These are phyloP conservation scores for Rhagoletis pomonella DNA, from an alignment of 1,140 invertebrate species.

Conservation along the genomic window DNA sequence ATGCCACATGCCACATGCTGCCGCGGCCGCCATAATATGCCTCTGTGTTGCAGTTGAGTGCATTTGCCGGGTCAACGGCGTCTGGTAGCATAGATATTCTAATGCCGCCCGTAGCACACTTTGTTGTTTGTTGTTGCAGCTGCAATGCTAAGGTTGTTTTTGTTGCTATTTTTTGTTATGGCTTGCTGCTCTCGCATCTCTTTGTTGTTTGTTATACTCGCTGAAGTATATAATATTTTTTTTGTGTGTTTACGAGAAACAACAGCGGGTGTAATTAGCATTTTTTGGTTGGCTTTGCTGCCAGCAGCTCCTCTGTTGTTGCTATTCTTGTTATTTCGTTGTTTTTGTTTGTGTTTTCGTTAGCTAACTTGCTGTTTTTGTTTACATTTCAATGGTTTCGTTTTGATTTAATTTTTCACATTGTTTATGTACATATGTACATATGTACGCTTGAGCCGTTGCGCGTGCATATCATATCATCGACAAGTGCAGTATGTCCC, in stretches of 20 bases:
- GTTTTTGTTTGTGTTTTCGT: conserved; percentile 26
- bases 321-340: neutral
- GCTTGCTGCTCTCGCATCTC: neutral
- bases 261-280: conserved; percentile 38
- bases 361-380: conserved; percentile 38
- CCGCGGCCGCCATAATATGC: neutral
- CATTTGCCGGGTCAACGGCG: conserved; percentile 42
- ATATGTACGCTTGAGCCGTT: neutral
- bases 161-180: neutral
- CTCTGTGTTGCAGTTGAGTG: conserved; percentile 20
- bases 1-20: no score
- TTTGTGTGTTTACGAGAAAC: no score
- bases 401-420: conserved; percentile 38
- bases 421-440: neutral
- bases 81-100: conserved; percentile 2
- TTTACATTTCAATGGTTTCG: conserved; percentile 50
- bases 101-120: neutral
- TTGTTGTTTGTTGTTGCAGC: neutral
- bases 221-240: neutral
- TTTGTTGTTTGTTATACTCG: neutral
- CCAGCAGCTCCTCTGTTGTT: no score
- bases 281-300: conserved; percentile 34
- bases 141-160: neutral
- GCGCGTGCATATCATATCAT: no score
- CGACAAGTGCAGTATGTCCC: neutral